phyloP scores from a whole-genome alignment of 2,113 vertebrate species.

The Gallinago paraguaiae region DNA sequence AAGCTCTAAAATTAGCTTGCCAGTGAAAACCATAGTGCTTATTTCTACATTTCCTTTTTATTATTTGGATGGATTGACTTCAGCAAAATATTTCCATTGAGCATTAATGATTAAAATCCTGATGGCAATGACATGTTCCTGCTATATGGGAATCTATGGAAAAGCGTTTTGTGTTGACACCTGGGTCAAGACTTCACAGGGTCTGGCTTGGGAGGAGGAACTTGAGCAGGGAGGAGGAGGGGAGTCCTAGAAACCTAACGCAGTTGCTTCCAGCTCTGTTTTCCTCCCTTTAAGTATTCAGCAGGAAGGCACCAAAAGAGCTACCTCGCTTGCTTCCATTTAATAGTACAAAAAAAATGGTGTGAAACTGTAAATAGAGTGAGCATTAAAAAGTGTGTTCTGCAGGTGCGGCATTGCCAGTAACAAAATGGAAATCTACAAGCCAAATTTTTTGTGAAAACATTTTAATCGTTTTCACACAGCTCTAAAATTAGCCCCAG shows the following conservation, averaged over 20 bases:
- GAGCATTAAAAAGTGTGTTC: not conserved
- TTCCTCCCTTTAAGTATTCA: not conserved
- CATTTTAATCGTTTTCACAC: conserved; percentile 41
- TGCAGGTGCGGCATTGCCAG: not conserved
- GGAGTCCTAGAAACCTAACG: not conserved
- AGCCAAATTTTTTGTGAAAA: conserved; percentile 56
- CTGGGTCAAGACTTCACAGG: not conserved
- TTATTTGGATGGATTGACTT: not conserved
- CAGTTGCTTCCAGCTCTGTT: not conserved
- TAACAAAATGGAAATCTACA: conserved; percentile 47
- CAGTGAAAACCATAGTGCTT: not conserved
- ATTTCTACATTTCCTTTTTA: not conserved
- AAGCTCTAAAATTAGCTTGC: conserved; percentile 12
- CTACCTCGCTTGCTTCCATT: not conserved
- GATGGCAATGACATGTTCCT: not conserved
- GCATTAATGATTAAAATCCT: not conserved
- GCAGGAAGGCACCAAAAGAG: not conserved
- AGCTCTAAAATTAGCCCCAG: conserved; percentile 52
- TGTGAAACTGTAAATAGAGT: not conserved
- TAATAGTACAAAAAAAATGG: not conserved
- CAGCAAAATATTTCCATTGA: not conserved
- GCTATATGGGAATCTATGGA: not conserved
- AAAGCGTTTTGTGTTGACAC: not conserved
- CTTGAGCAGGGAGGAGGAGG: not conserved
- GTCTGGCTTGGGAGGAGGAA: not conserved